A percentile compares a stretch with the other conserved stretches of the same genome.
Conservation (phyloP, 2,113 vertebrate genomes). For the Carettochelys insculpta region DNA sequence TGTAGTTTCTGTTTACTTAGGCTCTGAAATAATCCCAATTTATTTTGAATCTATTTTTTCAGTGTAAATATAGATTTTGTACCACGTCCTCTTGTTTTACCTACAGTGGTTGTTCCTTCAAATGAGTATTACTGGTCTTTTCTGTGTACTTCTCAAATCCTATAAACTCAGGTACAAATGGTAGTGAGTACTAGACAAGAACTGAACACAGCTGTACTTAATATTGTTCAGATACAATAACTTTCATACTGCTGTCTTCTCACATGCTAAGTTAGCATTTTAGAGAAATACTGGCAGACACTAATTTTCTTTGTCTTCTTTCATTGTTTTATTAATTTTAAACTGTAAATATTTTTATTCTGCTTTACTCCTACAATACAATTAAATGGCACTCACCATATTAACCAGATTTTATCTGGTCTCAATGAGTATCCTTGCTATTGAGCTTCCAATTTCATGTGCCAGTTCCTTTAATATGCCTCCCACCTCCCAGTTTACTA, state of each 20-base stretch:
- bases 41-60: neutral
- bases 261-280: neutral
- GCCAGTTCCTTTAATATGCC: neutral
- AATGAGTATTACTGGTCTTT: too few species aligned
- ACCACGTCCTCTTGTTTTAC: neutral
- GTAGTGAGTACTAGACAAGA: neutral
- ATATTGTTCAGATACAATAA: neutral
- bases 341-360: neutral
- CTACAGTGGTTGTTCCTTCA: neutral
- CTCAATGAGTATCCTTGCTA: neutral
- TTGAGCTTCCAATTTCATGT: neutral
- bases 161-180: neutral
- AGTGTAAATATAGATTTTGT: neutral
- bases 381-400: slow-evolving; percentile 32
- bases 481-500: neutral
- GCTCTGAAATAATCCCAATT: neutral
- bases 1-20: neutral
- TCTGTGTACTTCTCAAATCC: neutral
- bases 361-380: slow-evolving; percentile 6
- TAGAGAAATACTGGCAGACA: neutral
- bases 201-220: neutral
- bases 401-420: neutral
- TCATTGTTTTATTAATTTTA: neutral
- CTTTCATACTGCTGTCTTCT: neutral
- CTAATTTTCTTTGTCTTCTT: neutral